These are phyloP conservation scores for Pyrrhosoma nymphula DNA, from an alignment of 2,888 invertebrate genomes.

Conservation along the genomic window DNA sequence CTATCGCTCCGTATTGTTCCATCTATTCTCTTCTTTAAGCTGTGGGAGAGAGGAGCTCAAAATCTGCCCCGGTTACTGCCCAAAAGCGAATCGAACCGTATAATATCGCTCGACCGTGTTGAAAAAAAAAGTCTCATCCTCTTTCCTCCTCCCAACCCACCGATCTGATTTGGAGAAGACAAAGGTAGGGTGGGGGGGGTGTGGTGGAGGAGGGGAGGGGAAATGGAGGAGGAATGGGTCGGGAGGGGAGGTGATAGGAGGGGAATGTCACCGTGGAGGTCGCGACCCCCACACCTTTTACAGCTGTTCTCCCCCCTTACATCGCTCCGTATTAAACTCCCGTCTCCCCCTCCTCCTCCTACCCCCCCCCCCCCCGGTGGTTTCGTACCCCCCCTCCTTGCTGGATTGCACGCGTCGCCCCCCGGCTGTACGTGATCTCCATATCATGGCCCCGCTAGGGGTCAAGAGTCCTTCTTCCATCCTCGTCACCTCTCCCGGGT, in stretches of 20 bases:
- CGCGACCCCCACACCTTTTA: neutral
- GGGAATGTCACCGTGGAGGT: slow-evolving; percentile 2
- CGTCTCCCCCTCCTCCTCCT: neutral
- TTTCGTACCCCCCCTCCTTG: neutral
- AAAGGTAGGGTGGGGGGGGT: neutral
- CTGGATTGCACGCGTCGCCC: neutral
- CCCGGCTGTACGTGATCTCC: neutral
- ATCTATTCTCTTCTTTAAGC: no score
- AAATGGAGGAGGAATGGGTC: no score
- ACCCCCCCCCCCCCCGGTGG: neutral
- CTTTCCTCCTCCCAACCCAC: neutral
- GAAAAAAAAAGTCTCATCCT: neutral
- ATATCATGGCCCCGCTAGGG: neutral
- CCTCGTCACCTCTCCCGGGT: neutral
- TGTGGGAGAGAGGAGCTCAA: no score
- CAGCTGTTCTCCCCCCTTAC: neutral
- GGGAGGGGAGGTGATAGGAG: no score
- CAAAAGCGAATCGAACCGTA: slow-evolving; percentile 15
- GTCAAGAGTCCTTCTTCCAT: neutral
- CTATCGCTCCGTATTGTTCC: no score
- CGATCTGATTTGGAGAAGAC: neutral
- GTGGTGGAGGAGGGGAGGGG: no score
- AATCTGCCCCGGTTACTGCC: neutral
- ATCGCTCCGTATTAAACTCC: neutral
- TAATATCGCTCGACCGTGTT: neutral